Evolutionary conservation across 2,113 vertebrate genomes (phyloP), one percentile per base, ranked within the genome.

Genomic region (Brachionichthys hirsutus): DNA sequence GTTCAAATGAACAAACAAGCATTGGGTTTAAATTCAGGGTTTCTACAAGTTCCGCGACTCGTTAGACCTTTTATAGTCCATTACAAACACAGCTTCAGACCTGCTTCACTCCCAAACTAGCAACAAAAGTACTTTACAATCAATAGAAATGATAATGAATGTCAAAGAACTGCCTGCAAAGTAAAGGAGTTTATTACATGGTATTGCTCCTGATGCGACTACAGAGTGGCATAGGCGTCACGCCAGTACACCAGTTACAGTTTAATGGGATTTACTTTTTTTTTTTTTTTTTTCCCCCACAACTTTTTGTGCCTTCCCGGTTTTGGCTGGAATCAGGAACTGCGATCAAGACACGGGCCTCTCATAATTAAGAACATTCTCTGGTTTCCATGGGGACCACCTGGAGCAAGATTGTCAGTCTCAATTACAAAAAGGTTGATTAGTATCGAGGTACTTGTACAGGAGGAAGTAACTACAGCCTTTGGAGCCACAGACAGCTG

Each of bases 401-500:
- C 78, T 12, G 11, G 44, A 43, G 54, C 68, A 67, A 62, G 75
- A 77, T 79, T 82, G 80, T 81, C 68, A 62, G 77, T 78, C 81
- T 86, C 77, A 83, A 83, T 89, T 84, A 85, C 83, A 86, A 85
- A 87, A 82, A 61, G 70, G 75, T 76, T 90, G 87, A 92, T 92
- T 91, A 89, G 73, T 65, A 83, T 83, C 82, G 88, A 86, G 85
- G 83, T 87, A 86, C 84, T 90, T 82, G 77, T 87, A 82, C 78
- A 64, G 76, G 81, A 87, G 88, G 87, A 91, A 90, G 85, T 66
- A n/a, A 65, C 60, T 54, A 59, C 73, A 87, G 78, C 18, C 77
- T 80, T 85, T 81, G 77, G 62, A 87, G 80, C 64, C 62, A 74
- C 78, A 88, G 81, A 80, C 89, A 91, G 87, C 89, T 90, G 89